phyloP scores from a whole-genome alignment of 2,113 vertebrate genomes.

The Rhipidura dahli region DNA sequence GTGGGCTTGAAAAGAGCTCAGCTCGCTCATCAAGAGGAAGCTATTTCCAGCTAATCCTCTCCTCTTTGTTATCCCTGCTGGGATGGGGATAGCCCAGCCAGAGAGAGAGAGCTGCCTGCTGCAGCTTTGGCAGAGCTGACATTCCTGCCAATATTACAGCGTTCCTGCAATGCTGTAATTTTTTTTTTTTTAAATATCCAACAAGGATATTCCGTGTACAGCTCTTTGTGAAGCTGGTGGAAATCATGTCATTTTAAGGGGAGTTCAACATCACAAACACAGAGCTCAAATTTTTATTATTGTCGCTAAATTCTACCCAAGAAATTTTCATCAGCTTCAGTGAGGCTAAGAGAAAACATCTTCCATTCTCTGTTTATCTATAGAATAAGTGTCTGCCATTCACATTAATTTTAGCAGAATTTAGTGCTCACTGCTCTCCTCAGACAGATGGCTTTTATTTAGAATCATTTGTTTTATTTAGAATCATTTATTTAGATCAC shows the following conservation, averaged over 20 bases:
- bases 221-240: background rate
- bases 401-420: background rate
- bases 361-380: background rate
- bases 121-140: background rate
- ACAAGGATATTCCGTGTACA: background rate
- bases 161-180: background rate
- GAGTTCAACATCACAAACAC: background rate
- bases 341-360: background rate
- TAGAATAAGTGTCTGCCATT: background rate
- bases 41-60: slow-evolving; percentile 13
- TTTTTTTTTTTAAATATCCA: background rate
- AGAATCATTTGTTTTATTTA: background rate
- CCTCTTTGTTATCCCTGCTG: background rate
- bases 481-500: background rate
- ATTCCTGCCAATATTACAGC: background rate
- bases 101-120: background rate
- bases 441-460: background rate
- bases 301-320: background rate
- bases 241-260: background rate
- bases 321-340: background rate
- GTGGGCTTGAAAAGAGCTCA: background rate
- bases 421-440: background rate
- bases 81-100: background rate
- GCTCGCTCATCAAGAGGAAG: background rate
- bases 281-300: background rate